A percentile compares a stretch with the other conserved stretches of the same genome.
phyloP scores from a whole-genome alignment of 2,113 vertebrate species.

The Engraulis encrasicolus region DNA sequence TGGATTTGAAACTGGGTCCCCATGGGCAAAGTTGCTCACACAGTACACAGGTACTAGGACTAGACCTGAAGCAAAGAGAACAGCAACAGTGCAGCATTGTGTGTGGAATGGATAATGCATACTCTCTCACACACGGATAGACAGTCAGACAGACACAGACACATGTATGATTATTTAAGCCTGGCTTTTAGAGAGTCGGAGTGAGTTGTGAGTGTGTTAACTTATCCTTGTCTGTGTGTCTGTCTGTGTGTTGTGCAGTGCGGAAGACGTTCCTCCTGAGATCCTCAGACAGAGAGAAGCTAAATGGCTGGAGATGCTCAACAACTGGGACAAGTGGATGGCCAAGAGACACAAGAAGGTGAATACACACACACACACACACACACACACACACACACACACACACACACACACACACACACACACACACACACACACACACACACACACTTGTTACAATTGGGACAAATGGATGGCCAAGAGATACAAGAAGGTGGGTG shows the following conservation, averaged over 20 bases:
- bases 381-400: neutral
- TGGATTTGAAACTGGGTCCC: too few species aligned
- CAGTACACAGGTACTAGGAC: too few species aligned
- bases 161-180: neutral
- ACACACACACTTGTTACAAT: constrained; percentile 34
- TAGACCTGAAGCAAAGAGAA: neutral
- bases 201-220: constrained; percentile 1
- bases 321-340: constrained; percentile 99
- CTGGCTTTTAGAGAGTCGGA: neutral
- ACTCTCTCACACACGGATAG: too few species aligned
- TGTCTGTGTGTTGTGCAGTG: constrained; percentile 43
- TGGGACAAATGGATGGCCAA: constrained; percentile 99
- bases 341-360: constrained; percentile 98
- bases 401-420: neutral
- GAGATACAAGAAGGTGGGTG: constrained; percentile 91
- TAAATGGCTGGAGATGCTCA: constrained; percentile 98
- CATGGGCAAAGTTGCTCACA: too few species aligned
- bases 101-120: neutral
- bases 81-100: neutral
- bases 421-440: neutral
- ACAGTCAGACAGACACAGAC: too few species aligned
- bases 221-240: constrained; percentile 26
- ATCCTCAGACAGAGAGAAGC: constrained; percentile 91
- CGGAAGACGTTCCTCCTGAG: constrained; percentile 84
- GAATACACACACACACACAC: constrained; percentile 27